Base-by-base conservation (phyloP, 2,888 invertebrate genomes). In the Cephus pulcher region DNA sequence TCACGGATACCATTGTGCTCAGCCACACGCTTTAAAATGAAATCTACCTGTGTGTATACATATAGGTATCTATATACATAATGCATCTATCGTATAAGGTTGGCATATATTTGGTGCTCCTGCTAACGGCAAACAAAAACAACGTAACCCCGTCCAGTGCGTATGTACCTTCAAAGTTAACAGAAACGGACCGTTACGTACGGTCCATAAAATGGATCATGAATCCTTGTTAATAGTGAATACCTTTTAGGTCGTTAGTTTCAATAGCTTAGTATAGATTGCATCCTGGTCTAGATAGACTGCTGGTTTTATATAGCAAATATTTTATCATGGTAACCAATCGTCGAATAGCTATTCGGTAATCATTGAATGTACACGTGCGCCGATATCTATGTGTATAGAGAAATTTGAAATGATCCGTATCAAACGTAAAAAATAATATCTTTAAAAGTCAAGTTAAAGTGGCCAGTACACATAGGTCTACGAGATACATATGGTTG, bases 141-240 rank as follows among this genome's bases (percentile, higher is more conserved):
- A 83, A 83, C 80, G 79, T 56, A 6, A 56, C 23, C 15, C 6
- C 1, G 9, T 15, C 56, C 23, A 23, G 56, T 56, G 56, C 23
- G 56, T 56, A 56, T 9, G 6, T 56, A 56, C 56, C 73, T 80
- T 69, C n/a, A 76, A 73, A 76, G 80, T 80, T 83, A 79, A 34
- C 79, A 56, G 76, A n/a, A 73, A 56, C 80, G 80, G 15, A 79
- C 82, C 81, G 83, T 84, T 84, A 86, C 82, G 75, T 74, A 76
- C 79, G 82, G 82, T 84, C 80, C 84, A 82, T 87, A 85, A 86
- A 87, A 87, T 80, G 81, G 69, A 79, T 79, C 82, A 79, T 80
- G 84, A 83, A 83, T 85, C 82, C 82, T 86, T 87, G 84, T 88
- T 86, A 85, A 87, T 83, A 81, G 83, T 82, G 79, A 85, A 85